Percentiles rank a stretch among this genome's conserved stretches.
Conservation (phyloP, 2,797 vertebrate genomes). For the Hemitrygon akajei region DNA sequence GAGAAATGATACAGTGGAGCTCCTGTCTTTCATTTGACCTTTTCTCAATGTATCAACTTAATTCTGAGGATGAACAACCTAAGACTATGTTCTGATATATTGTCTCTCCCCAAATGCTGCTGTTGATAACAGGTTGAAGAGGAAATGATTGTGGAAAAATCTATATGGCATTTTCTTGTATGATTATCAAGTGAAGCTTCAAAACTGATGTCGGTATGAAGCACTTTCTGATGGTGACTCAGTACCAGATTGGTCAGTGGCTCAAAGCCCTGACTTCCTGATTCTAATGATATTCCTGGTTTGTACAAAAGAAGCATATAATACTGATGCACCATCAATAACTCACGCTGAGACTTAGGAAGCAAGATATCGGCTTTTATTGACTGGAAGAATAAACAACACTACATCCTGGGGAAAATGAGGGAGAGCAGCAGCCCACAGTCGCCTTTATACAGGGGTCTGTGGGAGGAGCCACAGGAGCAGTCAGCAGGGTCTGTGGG, state of each 20-base stretch:
- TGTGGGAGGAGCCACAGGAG: too few species aligned
- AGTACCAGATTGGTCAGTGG: not conserved
- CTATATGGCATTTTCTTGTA: not conserved
- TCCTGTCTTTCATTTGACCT: not conserved
- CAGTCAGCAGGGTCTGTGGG: too few species aligned
- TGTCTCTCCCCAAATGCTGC: not conserved
- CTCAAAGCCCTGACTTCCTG: not conserved
- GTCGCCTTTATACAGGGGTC: too few species aligned
- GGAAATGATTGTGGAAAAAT: not conserved
- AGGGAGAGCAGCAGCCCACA: too few species aligned
- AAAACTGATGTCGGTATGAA: not conserved
- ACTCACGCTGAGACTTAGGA: too few species aligned
- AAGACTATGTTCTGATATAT: not conserved
- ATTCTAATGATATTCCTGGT: not conserved
- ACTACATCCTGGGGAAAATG: too few species aligned
- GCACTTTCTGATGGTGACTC: not conserved
- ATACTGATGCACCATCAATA: too few species aligned
- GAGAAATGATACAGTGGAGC: not conserved
- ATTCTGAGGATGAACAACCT: not conserved
- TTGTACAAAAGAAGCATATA: not conserved
- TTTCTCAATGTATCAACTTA: not conserved
- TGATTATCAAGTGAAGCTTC: not conserved
- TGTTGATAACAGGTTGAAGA: not conserved
- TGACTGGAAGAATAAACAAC: too few species aligned
- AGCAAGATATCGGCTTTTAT: too few species aligned